phyloP scores from a whole-genome alignment of 2,797 vertebrate species.

The Macropodus opercularis region DNA sequence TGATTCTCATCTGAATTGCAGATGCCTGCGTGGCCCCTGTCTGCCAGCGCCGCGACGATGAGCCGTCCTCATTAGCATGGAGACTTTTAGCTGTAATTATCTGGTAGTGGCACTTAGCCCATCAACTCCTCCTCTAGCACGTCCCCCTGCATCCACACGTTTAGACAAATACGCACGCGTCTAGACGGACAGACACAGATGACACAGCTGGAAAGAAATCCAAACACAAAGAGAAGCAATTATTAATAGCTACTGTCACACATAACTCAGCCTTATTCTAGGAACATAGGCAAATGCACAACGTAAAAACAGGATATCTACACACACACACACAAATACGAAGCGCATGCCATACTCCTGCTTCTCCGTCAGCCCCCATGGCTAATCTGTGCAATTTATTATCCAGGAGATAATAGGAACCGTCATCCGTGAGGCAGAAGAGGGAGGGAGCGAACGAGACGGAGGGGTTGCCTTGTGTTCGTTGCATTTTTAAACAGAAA shows the following conservation, averaged over 20 bases:
- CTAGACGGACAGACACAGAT: neutral
- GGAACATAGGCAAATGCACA: constrained; percentile 13
- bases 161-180: neutral
- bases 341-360: constrained; percentile 19
- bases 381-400: constrained; percentile 66
- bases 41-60: constrained; percentile 57
- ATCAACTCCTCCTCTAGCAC: constrained; percentile 62
- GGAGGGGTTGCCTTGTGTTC: constrained; percentile 19
- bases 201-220: constrained; percentile 33
- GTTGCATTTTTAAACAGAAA: constrained; percentile 52
- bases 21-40: constrained; percentile 59
- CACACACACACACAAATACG: constrained; percentile 26
- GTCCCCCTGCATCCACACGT: constrained; percentile 35
- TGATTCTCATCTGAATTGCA: constrained; percentile 66
- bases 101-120: constrained; percentile 72
- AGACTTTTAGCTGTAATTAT: constrained; percentile 76
- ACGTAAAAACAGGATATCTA: no score
- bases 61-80: constrained; percentile 61
- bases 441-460: constrained; percentile 10
- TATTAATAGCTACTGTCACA: no score
- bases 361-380: constrained; percentile 39
- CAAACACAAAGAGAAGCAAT: no score
- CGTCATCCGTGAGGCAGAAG: constrained; percentile 59
- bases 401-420: constrained; percentile 66
- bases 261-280: no score